Evolutionary conservation across 2,113 vertebrate species (phyloP), one percentile per base, ranked within the genome.

Genomic region (Embiotoca jacksoni): DNA sequence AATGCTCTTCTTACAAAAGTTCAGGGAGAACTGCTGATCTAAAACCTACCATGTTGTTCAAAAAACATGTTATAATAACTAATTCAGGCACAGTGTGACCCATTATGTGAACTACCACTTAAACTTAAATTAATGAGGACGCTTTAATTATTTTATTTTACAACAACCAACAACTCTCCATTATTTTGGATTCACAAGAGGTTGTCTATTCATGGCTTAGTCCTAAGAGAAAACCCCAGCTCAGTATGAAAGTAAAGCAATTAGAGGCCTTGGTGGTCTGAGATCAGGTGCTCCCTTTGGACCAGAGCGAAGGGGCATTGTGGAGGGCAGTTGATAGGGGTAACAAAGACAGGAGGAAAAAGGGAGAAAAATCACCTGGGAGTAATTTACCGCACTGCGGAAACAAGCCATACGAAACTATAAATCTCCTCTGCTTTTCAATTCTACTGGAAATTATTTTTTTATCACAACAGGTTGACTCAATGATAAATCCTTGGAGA

Each of bases 341-440:
- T 75, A 89, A 83, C 6, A 84, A 60, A 62, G 65, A 81, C 68
- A 82, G 80, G 78, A 23, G 60, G 68, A 80, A 81, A 82, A 87
- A 83, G 64, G 80, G 63, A 67, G 86, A 90, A 84, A 89, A 92
- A 92, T 91, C 75, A 92, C 82, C 80, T 64, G 36, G 82, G 82
- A 87, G 68, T 91, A 93, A 93, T 93, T 91, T 92, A 93, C 92
- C 74, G 92, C 93, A 94, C 85, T 93, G 94, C 93, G 89, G 90
- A 89, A 87, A 90, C 88, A 90, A 90, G 75, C 69, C 59, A 70
- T 47, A 74, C 76, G 83, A 84, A 77, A 75, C 76, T 47, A 92
- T 91, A 85, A 92, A 93, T 93, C 89, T 87, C 33, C 72, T 80
- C 71, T 49, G 47, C 77, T 81, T 92, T 78, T 72, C 74, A 78